Percentiles rank a stretch among this genome's conserved stretches.
Conservation (phyloP, 64 coral and sea anemone genomes). For the Montipora capricornis region DNA sequence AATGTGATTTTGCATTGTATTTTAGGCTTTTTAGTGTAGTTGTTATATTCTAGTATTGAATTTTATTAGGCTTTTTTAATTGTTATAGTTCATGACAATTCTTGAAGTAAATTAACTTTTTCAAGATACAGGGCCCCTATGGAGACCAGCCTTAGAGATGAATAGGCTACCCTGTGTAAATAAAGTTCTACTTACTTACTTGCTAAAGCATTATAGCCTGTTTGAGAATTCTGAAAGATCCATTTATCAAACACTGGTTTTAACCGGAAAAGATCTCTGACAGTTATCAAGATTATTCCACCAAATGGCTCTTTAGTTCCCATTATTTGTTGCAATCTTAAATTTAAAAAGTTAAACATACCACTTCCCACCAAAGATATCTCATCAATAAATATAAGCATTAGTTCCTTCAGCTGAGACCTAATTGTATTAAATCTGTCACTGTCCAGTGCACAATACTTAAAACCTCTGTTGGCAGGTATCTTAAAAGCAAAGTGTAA, state of each 20-base stretch:
- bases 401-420: slow-evolving; percentile 39
- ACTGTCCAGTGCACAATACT: slow-evolving; percentile 58
- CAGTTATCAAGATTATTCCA: slow-evolving; percentile 51
- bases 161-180: too few species aligned
- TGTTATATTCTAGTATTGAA: too few species aligned
- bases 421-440: slow-evolving; percentile 59
- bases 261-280: slow-evolving; percentile 71
- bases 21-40: too few species aligned
- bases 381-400: slow-evolving; percentile 66
- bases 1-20: neutral
- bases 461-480: slow-evolving; percentile 66
- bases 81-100: too few species aligned
- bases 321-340: slow-evolving; percentile 71
- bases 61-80: too few species aligned
- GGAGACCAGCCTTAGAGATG: too few species aligned
- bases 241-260: slow-evolving; percentile 70
- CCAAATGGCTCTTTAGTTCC: slow-evolving; percentile 64
- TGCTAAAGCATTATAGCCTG: slow-evolving; percentile 17
- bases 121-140: too few species aligned
- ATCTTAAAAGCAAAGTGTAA: slow-evolving; percentile 61
- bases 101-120: too few species aligned
- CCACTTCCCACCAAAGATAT: slow-evolving; percentile 74
- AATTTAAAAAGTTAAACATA: slow-evolving; percentile 80
- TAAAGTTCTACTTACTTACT: neutral
- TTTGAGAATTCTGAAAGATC: slow-evolving; percentile 43